phyloP scores from a whole-genome alignment of 2,113 vertebrate species.

The Passerina amoena region DNA sequence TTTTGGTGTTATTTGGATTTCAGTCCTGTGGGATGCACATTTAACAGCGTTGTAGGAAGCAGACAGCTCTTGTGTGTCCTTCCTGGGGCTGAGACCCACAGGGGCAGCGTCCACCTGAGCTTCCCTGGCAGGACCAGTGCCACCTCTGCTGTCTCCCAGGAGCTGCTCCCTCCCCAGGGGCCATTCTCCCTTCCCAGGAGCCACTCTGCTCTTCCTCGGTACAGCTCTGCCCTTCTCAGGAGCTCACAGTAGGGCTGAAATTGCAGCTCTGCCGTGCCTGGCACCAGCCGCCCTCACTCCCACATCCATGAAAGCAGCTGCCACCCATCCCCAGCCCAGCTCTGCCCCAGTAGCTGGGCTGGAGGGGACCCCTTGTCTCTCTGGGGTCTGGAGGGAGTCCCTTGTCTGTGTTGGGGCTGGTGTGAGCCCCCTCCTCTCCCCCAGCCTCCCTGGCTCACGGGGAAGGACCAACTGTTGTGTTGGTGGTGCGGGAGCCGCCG shows the following conservation, averaged over 20 bases:
- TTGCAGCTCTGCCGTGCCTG: not conserved
- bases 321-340: not conserved
- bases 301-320: not conserved
- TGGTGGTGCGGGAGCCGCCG: not conserved
- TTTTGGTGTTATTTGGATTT: slow-evolving; percentile 46
- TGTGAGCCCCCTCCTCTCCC: not conserved
- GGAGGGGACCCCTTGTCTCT: not conserved
- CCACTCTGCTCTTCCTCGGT: not conserved
- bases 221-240: not conserved
- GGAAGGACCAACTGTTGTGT: not conserved
- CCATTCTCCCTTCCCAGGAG: not conserved
- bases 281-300: rapidly evolving
- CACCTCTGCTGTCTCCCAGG: not conserved
- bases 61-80: not conserved
- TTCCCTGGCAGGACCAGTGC: rapidly evolving
- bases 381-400: not conserved
- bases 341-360: rapidly evolving
- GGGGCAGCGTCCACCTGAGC: not conserved
- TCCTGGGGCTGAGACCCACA: not conserved
- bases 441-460: rapidly evolving
- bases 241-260: not conserved
- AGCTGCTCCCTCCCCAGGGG: not conserved
- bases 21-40: slow-evolving; percentile 43
- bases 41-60: not conserved
- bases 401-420: not conserved